Percentiles rank a stretch among this genome's conserved stretches.
Evolutionary conservation across 2,113 vertebrate genomes (phyloP).

Genomic region (Probosciger aterrimus): DNA sequence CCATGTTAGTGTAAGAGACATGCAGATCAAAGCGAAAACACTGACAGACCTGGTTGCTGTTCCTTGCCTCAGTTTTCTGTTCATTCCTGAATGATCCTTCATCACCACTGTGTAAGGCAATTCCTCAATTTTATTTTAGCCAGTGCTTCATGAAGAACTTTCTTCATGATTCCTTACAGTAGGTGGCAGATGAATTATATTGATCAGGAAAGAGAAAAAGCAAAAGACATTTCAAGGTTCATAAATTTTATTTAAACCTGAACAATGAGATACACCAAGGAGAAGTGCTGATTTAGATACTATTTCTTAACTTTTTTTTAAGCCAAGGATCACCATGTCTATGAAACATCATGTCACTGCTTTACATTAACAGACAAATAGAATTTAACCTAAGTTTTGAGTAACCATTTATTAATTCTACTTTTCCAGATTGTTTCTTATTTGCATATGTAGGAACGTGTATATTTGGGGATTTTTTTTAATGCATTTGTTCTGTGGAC

Average conservation of each 20-base stretch:
- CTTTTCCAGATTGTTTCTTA: not conserved
- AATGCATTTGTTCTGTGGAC: not conserved
- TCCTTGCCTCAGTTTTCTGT: not conserved
- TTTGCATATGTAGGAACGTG: not conserved
- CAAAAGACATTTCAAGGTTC: not conserved
- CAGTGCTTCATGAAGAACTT: not conserved
- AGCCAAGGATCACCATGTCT: not conserved
- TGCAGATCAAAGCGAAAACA: not conserved
- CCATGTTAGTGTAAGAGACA: not conserved
- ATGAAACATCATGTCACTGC: not conserved
- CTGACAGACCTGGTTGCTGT: not conserved
- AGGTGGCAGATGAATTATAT: not conserved
- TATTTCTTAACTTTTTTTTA: not conserved
- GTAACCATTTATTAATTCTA: not conserved
- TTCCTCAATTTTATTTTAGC: not conserved
- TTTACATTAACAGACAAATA: not conserved
- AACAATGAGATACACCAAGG: not conserved
- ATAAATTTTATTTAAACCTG: not conserved
- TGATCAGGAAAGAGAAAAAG: not conserved
- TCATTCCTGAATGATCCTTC: not conserved
- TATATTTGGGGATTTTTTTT: not conserved
- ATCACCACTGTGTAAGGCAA: too few species aligned
- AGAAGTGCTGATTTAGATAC: not conserved
- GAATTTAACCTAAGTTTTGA: not conserved
- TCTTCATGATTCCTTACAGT: not conserved